Conservation (phyloP, 2,888 invertebrate genomes). For the Hyalella azteca region DNA sequence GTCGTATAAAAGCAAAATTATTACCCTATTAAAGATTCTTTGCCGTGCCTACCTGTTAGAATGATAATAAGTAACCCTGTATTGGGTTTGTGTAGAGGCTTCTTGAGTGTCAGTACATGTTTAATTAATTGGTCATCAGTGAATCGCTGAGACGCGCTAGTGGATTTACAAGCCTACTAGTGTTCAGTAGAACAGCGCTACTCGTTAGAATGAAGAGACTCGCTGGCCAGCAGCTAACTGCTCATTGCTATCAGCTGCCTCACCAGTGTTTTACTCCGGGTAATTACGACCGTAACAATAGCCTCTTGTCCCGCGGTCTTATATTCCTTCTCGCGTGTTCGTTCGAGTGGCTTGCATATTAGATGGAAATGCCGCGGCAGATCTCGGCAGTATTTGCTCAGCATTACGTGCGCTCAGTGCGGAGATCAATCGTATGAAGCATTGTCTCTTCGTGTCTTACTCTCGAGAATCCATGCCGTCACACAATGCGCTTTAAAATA, state of each 20-base stretch:
- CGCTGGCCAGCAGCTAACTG: background rate
- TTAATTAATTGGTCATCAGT: no score
- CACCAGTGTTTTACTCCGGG: background rate
- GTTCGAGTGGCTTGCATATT: conserved; percentile 4
- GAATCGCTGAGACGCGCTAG: no score
- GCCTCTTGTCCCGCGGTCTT: background rate
- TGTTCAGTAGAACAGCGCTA: background rate
- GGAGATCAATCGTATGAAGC: conserved; percentile 25
- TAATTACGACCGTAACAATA: background rate
- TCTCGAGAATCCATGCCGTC: conserved; percentile 37
- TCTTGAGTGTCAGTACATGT: no score
- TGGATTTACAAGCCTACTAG: background rate
- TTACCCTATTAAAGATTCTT: no score
- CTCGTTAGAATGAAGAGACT: conserved; percentile 1
- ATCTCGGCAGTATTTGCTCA: conserved; percentile 17
- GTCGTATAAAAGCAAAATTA: no score
- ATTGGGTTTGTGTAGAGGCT: no score
- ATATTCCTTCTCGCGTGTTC: background rate
- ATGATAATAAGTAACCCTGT: no score
- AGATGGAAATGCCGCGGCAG: background rate
- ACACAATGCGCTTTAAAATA: conserved; percentile 35
- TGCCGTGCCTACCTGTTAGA: no score
- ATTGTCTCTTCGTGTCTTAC: conserved; percentile 25
- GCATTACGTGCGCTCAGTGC: conserved; percentile 13
- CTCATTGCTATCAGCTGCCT: background rate